Conservation (phyloP, 2,113 vertebrate genomes). For the Oreochromis niloticus region DNA sequence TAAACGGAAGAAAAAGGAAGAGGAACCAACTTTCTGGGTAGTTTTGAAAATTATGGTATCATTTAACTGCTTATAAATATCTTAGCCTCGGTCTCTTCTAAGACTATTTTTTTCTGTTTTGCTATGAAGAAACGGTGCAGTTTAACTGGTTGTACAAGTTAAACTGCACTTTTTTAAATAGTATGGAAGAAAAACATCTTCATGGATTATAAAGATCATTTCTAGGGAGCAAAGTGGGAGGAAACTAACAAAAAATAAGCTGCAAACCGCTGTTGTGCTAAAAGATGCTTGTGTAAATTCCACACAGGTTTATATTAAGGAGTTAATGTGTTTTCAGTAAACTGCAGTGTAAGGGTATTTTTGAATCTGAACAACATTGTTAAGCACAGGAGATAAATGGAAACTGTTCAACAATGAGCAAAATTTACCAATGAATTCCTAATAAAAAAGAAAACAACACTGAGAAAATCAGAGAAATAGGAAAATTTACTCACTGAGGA, state of each 20-base stretch:
- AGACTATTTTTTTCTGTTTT: not conserved
- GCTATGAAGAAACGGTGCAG: rapidly evolving
- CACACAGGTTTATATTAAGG: not conserved
- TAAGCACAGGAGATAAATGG: not conserved
- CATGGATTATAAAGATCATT: not conserved
- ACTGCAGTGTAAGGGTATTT: not conserved
- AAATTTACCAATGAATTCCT: not conserved
- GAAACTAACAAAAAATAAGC: not conserved
- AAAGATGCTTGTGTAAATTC: not conserved
- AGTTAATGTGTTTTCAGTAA: not conserved
- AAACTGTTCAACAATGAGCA: not conserved
- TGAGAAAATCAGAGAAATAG: not conserved
- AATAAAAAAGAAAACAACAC: not conserved
- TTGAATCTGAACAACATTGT: not conserved
- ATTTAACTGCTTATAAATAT: not conserved
- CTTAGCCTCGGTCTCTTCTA: not conserved
- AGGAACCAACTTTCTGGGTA: not conserved
- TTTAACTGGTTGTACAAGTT: rapidly evolving
- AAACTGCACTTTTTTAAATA: not conserved
- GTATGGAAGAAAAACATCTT: not conserved
- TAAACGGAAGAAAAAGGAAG: not conserved
- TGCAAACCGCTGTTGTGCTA: not conserved
- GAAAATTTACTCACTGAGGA: not conserved
- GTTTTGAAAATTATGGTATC: not conserved
- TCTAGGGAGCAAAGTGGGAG: not conserved